These are phyloP conservation scores for Papilio gigon DNA, from an alignment of 2,888 invertebrate genomes.

Conservation along the genomic window DNA sequence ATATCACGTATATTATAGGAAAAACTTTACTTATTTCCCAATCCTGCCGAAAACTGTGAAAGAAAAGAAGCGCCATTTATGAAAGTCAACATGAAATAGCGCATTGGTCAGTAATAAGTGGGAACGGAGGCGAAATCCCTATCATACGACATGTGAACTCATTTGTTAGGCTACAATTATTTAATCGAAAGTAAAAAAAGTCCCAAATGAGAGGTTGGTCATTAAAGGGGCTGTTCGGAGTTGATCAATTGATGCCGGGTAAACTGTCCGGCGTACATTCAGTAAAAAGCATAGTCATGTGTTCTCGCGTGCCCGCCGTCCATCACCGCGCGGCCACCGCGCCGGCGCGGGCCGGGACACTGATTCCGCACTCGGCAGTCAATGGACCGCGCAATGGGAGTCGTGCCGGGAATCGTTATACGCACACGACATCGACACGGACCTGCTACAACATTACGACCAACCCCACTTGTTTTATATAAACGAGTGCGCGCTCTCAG, in stretches of 20 bases:
- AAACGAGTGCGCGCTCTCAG: not conserved
- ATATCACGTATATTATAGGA: not conserved
- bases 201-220: not conserved
- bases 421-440: not conserved
- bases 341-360: constrained; percentile 43
- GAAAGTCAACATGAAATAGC: too few species aligned
- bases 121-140: too few species aligned
- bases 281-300: not conserved
- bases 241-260: not conserved
- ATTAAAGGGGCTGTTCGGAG: not conserved
- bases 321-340: constrained; percentile 44
- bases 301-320: constrained; percentile 43
- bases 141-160: too few species aligned
- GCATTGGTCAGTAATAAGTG: too few species aligned
- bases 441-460: not conserved
- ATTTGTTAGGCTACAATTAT: too few species aligned
- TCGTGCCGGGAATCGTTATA: constrained; percentile 55
- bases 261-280: not conserved
- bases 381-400: constrained; percentile 61
- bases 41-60: not conserved
- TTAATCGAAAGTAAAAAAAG: not conserved
- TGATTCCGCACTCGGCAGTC: constrained; percentile 50
- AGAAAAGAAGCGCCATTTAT: too few species aligned
- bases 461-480: not conserved
- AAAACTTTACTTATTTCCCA: not conserved